Evolutionary conservation across 2,797 vertebrate species (phyloP).

Genomic region (Neosalanx taihuensis): DNA sequence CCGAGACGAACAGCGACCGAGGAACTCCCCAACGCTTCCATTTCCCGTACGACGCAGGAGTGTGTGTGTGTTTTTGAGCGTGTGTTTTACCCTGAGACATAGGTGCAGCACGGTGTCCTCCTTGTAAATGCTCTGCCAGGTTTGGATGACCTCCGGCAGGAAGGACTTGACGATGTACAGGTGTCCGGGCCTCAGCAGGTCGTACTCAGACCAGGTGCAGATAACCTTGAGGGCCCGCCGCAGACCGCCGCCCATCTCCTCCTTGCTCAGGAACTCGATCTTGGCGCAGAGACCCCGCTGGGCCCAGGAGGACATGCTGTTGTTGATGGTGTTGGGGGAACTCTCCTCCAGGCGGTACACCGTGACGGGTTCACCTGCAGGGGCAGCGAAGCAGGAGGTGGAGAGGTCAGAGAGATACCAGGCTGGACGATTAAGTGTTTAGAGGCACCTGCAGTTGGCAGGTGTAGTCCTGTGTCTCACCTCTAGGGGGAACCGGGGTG

Average conservation of each 20-base stretch:
- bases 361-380: slow-evolving; percentile 91
- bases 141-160: slow-evolving; percentile 93
- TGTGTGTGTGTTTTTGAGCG: background rate
- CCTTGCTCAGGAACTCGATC: slow-evolving; percentile 98
- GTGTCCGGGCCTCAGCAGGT: slow-evolving; percentile 94
- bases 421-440: background rate
- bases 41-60: background rate
- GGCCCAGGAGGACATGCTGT: slow-evolving; percentile 99
- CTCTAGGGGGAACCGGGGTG: slow-evolving; percentile 96
- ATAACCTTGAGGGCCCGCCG: slow-evolving; percentile 93
- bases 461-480: slow-evolving; percentile 66
- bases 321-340: slow-evolving; percentile 94
- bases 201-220: slow-evolving; percentile 96
- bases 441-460: background rate
- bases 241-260: slow-evolving; percentile 97
- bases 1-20: too few species aligned
- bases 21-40: background rate
- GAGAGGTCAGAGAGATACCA: too few species aligned
- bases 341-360: slow-evolving; percentile 98
- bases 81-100: slow-evolving; percentile 87
- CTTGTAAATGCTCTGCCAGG: slow-evolving; percentile 96
- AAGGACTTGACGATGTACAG: slow-evolving; percentile 99
- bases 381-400: too few species aligned
- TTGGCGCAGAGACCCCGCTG: slow-evolving; percentile 95
- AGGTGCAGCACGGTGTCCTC: slow-evolving; percentile 97